phyloP scores from a whole-genome alignment of 1,140 invertebrate species.

The Sycophaga agraensis region DNA sequence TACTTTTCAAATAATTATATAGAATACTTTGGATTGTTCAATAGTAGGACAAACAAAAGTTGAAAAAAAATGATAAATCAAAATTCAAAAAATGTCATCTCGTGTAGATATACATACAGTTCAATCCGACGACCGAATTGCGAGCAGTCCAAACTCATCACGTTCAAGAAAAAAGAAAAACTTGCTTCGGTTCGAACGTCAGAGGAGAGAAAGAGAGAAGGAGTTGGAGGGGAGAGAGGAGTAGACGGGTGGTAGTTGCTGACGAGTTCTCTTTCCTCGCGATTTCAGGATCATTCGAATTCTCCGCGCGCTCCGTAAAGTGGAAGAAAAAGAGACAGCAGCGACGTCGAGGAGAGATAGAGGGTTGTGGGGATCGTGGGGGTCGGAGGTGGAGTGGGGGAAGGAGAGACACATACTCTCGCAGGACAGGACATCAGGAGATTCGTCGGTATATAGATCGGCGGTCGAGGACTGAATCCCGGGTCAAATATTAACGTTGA shows the following conservation, averaged over 20 bases:
- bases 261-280: slow-evolving; percentile 9
- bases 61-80: not conserved
- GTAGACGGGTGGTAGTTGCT: not conserved
- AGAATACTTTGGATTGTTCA: no score
- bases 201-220: not conserved
- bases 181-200: not conserved
- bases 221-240: not conserved
- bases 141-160: slow-evolving; percentile 6
- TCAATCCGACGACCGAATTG: not conserved
- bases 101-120: not conserved
- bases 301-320: slow-evolving; percentile 25
- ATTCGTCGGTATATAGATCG: no score
- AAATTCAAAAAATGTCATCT: slow-evolving; percentile 1
- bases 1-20: no score
- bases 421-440: not conserved
- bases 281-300: slow-evolving; percentile 20
- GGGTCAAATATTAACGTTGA: slow-evolving; percentile 58
- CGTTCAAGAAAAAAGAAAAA: slow-evolving; percentile 5
- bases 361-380: no score
- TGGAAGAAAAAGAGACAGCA: slow-evolving; percentile 13
- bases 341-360: not conserved
- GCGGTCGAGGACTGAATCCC: slow-evolving; percentile 23
- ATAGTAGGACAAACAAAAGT: not conserved
- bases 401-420: not conserved
- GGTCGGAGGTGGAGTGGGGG: not conserved